Percentiles rank a stretch among this genome's conserved stretches.
These are phyloP conservation scores for Butastur rufipennis DNA, from an alignment of 2,113 vertebrate species.

Conservation along the genomic window DNA sequence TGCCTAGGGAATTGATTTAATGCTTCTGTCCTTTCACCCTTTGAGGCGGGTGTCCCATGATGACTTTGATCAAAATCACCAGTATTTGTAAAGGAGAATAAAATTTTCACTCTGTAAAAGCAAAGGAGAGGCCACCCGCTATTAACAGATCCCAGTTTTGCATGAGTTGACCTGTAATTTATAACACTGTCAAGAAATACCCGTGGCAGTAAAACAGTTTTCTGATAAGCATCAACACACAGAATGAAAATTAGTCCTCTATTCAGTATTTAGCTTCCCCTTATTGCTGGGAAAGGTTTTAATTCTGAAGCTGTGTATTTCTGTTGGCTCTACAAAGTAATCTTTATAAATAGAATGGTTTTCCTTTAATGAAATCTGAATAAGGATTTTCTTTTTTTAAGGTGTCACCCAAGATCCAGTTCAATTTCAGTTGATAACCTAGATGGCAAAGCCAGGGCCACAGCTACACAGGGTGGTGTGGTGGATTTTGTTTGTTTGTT, in stretches of 20 bases:
- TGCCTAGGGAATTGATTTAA: constrained; percentile 63
- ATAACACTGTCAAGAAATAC: background rate
- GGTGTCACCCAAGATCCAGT: background rate
- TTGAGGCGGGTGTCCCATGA: constrained; percentile 7
- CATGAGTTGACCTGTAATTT: background rate
- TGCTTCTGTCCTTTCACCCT: constrained; percentile 39
- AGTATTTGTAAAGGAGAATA: background rate
- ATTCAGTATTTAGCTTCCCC: background rate
- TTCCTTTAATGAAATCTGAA: background rate
- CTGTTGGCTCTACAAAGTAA: background rate
- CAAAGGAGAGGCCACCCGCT: background rate
- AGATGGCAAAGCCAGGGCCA: background rate
- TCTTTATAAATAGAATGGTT: background rate
- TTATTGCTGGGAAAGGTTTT: background rate
- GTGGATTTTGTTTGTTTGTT: background rate
- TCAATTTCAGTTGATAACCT: background rate
- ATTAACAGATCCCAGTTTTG: background rate
- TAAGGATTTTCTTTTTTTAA: background rate
- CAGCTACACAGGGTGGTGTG: background rate
- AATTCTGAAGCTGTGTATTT: background rate
- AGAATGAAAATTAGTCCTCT: background rate
- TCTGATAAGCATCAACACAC: background rate
- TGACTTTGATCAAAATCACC: constrained; percentile 53
- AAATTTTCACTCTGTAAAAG: background rate
- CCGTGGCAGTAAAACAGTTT: background rate